phyloP scores from a whole-genome alignment of 2,797 vertebrate genomes.

The Hylomyscus alleni region DNA sequence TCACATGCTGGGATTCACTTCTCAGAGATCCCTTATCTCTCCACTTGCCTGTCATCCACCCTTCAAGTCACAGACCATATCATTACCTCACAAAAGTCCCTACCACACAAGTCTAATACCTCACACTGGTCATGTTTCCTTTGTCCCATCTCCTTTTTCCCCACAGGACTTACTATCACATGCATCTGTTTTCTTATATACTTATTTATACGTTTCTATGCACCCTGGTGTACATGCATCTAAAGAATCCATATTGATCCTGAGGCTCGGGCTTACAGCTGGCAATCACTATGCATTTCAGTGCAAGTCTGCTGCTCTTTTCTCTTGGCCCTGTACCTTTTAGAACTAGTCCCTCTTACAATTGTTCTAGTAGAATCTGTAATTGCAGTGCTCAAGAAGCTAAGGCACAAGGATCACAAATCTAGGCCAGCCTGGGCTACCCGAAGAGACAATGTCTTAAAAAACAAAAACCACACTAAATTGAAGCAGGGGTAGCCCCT shows the following conservation, averaged over 20 bases:
- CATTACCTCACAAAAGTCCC: background rate
- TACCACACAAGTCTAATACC: background rate
- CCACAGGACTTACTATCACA: background rate
- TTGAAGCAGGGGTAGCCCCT: background rate
- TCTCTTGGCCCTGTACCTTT: background rate
- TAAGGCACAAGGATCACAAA: background rate
- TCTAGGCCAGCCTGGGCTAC: background rate
- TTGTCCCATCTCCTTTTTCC: background rate
- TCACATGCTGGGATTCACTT: background rate
- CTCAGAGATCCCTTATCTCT: background rate
- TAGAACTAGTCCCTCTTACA: background rate
- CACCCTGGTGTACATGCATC: background rate
- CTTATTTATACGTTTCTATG: background rate
- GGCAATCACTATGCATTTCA: background rate
- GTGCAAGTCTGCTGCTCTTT: background rate
- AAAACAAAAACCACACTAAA: background rate
- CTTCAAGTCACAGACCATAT: background rate
- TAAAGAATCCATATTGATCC: background rate
- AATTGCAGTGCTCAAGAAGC: background rate
- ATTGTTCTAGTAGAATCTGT: background rate
- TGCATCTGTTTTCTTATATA: background rate
- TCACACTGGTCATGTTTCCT: background rate
- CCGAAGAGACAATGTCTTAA: background rate
- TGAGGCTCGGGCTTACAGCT: background rate
- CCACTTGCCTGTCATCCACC: background rate